Base-by-base conservation (phyloP, 2,797 vertebrate genomes). In the Microhierax caerulescens region DNA sequence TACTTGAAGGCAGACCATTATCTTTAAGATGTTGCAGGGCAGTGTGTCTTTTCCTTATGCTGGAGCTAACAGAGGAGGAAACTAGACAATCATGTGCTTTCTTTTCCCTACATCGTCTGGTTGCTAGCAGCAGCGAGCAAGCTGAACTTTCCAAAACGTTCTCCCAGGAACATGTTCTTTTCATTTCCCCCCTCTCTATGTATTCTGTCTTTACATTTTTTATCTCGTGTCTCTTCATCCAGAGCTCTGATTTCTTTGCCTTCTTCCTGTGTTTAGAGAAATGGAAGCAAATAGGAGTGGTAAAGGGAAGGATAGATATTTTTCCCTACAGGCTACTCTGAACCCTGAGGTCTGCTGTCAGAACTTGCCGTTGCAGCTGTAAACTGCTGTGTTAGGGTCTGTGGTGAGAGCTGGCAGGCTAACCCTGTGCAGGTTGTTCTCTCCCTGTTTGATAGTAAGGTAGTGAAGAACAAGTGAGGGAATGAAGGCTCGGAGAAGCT, bases 111-210 rank as follows among this genome's bases (percentile, higher is more conserved):
- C 7, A 0, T 19, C 64, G 18, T 54, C 79, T 82, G 30, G 18
- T 36, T 36, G 39, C 5, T 63, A 37, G 18, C 2, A 72, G 16
- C 2, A 1, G 5, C 23, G 24, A 74, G 24, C 28, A 79, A 53
- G 7, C 0, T 50, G 43, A 74, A 37, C 61, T 82, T 84, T 41
- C 25, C 9, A 51, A 72, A 73, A 11, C 16, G 25, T 61, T 53
- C 11, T 74, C 11, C 24, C 10, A 63, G 11, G 13, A 65, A 32
- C 2, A 5, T 0, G 0, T 28, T 65, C 1, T 53, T 61, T 2
- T 73, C 4, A 7, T 57, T 54, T 50, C 4, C 3, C 2, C 5
- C 8, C 30, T 5, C 27, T 5, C 11, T 6, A 2, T 11, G 16
- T 48, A 12, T 64, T 92, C 39, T 65, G 37, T 48, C 32, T 73